A percentile compares a stretch with the other conserved stretches of the same genome.
Evolutionary conservation across 2,888 invertebrate genomes (phyloP).

Genomic region (Drosophila multiciliata): DNA sequence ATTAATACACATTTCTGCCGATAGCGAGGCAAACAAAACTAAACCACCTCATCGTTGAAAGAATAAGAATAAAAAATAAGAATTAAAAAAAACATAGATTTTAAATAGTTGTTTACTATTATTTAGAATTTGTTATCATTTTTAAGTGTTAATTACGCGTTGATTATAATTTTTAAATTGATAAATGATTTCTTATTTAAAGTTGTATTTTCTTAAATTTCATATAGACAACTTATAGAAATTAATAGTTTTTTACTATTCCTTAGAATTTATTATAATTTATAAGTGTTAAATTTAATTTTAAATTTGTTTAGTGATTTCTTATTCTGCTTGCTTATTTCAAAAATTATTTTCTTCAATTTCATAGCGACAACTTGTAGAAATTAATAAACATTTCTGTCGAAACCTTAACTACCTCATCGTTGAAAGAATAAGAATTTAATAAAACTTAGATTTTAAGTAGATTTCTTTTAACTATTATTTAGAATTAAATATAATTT

Average conservation of each 20-base stretch:
- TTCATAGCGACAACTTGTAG: background rate
- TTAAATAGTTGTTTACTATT: too few species aligned
- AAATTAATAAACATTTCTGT: background rate
- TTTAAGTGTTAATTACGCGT: too few species aligned
- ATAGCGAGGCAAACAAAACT: slow-evolving; percentile 16
- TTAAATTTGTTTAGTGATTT: background rate
- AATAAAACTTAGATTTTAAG: too few species aligned
- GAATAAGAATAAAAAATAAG: too few species aligned
- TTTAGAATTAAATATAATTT: background rate
- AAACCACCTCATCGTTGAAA: slow-evolving; percentile 51
- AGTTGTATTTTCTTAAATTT: slow-evolving; percentile 2
- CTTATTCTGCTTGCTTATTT: background rate
- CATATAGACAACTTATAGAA: background rate
- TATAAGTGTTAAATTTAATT: background rate
- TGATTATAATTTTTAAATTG: too few species aligned
- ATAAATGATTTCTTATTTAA: background rate
- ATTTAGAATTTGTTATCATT: background rate
- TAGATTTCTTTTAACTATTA: background rate
- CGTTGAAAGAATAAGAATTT: too few species aligned
- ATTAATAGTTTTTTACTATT: background rate
- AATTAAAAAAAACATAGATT: too few species aligned
- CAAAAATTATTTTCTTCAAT: background rate
- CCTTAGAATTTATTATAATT: background rate
- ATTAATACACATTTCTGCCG: background rate
- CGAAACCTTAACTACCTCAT: slow-evolving; percentile 44